phyloP scores from a whole-genome alignment of 2,888 invertebrate genomes.

The Protonemura montana region DNA sequence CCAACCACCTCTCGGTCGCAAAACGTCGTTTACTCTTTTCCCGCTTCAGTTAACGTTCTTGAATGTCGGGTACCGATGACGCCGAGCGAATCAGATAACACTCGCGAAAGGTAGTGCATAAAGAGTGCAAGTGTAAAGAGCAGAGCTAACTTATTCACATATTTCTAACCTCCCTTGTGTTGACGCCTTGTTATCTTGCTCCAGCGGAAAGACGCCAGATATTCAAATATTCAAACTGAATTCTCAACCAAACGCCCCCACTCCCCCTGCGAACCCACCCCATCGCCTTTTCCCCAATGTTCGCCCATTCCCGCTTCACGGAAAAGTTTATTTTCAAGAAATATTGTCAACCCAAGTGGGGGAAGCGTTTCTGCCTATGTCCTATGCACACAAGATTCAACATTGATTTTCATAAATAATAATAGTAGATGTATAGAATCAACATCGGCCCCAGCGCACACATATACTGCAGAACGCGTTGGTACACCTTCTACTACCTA shows the following conservation, averaged over 20 bases:
- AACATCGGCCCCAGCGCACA: neutral
- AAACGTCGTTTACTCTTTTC: neutral
- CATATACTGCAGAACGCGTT: neutral
- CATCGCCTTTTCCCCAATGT: neutral
- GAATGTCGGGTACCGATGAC: neutral
- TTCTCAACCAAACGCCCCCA: neutral
- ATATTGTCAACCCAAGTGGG: conserved; percentile 29
- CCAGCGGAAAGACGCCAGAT: conserved; percentile 34
- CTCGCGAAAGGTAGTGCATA: neutral
- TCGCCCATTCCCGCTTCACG: neutral
- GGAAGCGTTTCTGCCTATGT: neutral
- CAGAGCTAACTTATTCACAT: conserved; percentile 14
- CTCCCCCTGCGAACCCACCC: conserved; percentile 3
- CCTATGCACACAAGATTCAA: conserved; percentile 28
- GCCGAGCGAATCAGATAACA: neutral
- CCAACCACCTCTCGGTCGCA: neutral
- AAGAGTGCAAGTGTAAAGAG: conserved; percentile 7
- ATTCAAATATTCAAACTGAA: conserved; percentile 42
- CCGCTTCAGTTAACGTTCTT: neutral
- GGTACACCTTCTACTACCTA: neutral
- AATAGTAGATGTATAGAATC: conserved; percentile 31
- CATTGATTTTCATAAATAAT: conserved; percentile 42
- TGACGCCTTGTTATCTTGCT: conserved; percentile 27
- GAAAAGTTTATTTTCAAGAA: conserved; percentile 27
- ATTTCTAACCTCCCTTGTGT: conserved; percentile 16